Conservation (phyloP, 1,140 invertebrate genomes). For the Drosophila elegans region DNA sequence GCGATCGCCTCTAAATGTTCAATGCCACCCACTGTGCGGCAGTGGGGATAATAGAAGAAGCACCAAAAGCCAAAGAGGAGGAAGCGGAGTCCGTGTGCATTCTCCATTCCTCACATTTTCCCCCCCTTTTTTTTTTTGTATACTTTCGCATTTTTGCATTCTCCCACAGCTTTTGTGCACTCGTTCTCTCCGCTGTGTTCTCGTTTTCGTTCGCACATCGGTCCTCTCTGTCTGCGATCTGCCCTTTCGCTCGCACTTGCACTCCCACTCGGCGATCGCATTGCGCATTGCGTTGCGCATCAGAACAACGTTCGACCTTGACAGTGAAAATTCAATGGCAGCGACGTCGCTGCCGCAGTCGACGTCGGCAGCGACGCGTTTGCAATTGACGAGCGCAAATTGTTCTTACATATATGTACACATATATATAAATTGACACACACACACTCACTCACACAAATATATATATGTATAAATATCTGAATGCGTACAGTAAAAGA, state of each 20-base stretch:
- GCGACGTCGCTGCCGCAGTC: slow-evolving; percentile 26
- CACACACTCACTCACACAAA: neutral
- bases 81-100: slow-evolving; percentile 15
- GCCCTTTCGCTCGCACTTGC: slow-evolving; percentile 2
- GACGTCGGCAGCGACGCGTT: slow-evolving; percentile 55
- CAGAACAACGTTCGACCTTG: slow-evolving; percentile 84
- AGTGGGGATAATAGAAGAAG: neutral
- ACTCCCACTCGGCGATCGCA: slow-evolving; percentile 61
- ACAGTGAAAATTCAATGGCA: slow-evolving; percentile 81
- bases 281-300: slow-evolving; percentile 76
- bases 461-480: neutral
- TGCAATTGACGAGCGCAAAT: slow-evolving; percentile 79
- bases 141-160: neutral
- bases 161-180: slow-evolving; percentile 28
- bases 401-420: slow-evolving; percentile 34
- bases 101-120: slow-evolving; percentile 15
- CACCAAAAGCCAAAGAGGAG: slow-evolving; percentile 4
- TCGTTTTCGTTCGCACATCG: slow-evolving; percentile 46
- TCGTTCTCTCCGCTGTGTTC: slow-evolving; percentile 17
- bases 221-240: slow-evolving; percentile 9
- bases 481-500: slow-evolving; percentile 8
- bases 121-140: neutral
- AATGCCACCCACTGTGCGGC: slow-evolving; percentile 16
- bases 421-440: neutral
- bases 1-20: neutral